Evolutionary conservation across 2,113 vertebrate genomes (phyloP).

Genomic region (Oryzias woworae): DNA sequence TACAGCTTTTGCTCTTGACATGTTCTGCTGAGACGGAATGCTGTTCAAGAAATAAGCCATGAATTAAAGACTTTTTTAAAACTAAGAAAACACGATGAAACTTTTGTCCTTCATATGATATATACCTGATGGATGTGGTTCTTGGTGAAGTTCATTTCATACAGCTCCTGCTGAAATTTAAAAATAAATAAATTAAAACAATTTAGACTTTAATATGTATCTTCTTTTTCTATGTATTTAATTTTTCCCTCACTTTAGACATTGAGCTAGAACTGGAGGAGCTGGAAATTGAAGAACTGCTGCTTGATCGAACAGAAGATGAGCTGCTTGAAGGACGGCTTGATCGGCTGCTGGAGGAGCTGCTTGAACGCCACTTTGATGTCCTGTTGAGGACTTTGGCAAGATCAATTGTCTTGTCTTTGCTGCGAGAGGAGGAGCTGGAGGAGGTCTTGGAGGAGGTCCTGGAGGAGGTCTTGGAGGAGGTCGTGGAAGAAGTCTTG

Average conservation of each 20-base stretch:
- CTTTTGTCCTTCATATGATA: neutral
- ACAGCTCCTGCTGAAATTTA: constrained; percentile 35
- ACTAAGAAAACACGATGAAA: neutral
- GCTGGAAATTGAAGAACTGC: constrained; percentile 10
- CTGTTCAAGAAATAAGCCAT: constrained; percentile 36
- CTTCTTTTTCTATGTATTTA: neutral
- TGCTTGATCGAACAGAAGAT: constrained; percentile 21
- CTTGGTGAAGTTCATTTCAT: constrained; percentile 54
- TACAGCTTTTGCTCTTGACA: constrained; percentile 54
- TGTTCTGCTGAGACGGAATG: constrained; percentile 27
- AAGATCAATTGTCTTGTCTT: constrained; percentile 1
- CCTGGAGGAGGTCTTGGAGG: constrained; percentile 33
- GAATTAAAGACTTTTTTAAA: constrained; percentile 7
- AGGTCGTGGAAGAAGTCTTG: constrained; percentile 41
- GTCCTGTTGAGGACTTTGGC: neutral
- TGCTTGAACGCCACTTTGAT: constrained; percentile 18
- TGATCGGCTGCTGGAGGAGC: constrained; percentile 21
- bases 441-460: constrained; percentile 43
- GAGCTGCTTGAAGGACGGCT: constrained; percentile 3
- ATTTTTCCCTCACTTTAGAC: constrained; percentile 40
- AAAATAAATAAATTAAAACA: neutral
- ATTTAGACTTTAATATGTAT: neutral
- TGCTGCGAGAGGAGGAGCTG: constrained; percentile 45
- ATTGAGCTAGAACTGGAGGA: constrained; percentile 31
- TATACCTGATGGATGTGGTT: constrained; percentile 69